These are phyloP conservation scores for Vanacampus margaritifer DNA, from an alignment of 2,113 vertebrate species.

Conservation along the genomic window DNA sequence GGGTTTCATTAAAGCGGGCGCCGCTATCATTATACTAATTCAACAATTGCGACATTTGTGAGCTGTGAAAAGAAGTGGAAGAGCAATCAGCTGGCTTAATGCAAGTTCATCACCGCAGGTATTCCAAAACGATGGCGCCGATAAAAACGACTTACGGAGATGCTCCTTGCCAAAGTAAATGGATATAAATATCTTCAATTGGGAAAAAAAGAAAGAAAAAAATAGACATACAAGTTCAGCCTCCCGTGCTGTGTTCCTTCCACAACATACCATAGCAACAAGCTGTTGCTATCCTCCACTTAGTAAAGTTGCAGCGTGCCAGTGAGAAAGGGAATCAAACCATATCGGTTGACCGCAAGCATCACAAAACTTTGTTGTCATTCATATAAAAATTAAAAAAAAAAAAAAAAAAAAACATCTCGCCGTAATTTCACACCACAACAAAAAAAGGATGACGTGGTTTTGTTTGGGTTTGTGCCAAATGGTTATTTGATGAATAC, in stretches of 20 bases:
- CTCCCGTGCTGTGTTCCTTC: conserved; percentile 6
- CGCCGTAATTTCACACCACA: too few relatives aligned
- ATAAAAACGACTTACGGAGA: conserved; percentile 8
- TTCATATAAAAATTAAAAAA: neutral
- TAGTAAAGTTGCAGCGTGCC: neutral
- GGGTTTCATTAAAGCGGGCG: neutral
- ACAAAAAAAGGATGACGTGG: too few relatives aligned
- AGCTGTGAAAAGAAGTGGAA: neutral
- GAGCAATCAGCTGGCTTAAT: conserved; percentile 23
- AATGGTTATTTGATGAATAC: too few relatives aligned
- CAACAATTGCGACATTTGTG: conserved; percentile 18
- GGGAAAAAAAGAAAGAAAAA: conserved; percentile 12
- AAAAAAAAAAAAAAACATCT: neutral
- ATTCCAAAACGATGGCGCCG: conserved; percentile 14
- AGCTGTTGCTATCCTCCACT: neutral
- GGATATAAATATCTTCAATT: neutral
- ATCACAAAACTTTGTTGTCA: neutral
- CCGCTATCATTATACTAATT: conserved; percentile 29
- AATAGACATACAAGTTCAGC: conserved; percentile 7
- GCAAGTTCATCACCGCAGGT: conserved; percentile 19
- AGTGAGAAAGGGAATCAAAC: neutral
- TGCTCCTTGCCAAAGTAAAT: conserved; percentile 2
- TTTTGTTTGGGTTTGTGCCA: too few relatives aligned
- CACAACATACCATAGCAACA: conserved; percentile 36
- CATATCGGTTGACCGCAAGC: neutral